These are phyloP conservation scores for Lithophane ornitopus DNA, from an alignment of 2,888 invertebrate genomes.

Conservation along the genomic window DNA sequence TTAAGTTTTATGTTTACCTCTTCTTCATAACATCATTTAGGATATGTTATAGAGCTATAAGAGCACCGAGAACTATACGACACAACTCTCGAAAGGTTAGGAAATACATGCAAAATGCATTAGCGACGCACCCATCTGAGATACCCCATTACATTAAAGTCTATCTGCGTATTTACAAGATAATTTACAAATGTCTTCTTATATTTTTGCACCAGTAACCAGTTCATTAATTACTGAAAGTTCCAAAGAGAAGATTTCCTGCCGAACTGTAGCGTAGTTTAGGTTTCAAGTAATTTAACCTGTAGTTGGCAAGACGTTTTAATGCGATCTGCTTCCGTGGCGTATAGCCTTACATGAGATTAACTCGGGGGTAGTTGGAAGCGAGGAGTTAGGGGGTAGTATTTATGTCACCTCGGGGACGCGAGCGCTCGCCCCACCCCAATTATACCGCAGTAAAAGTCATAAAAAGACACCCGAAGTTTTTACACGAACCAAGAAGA, in stretches of 20 bases:
- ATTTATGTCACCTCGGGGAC: constrained; percentile 91
- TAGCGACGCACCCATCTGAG: constrained; percentile 81
- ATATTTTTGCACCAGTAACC: constrained; percentile 12
- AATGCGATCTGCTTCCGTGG: constrained; percentile 82
- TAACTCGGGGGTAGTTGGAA: constrained; percentile 85
- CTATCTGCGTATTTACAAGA: constrained; percentile 43
- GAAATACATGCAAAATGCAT: constrained; percentile 83
- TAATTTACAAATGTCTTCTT: constrained; percentile 37
- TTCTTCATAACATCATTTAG: constrained; percentile 50
- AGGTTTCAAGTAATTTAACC: constrained; percentile 74
- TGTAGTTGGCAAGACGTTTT: constrained; percentile 79
- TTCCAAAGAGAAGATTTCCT: constrained; percentile 10
- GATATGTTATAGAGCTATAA: constrained; percentile 57
- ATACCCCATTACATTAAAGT: constrained; percentile 65
- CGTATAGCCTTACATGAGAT: constrained; percentile 89
- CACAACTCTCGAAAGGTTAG: constrained; percentile 64
- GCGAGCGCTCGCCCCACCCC: constrained; percentile 89
- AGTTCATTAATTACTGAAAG: constrained; percentile 20
- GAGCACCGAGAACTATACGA: constrained; percentile 67
- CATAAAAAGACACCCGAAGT: constrained; percentile 91
- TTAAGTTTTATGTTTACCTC: constrained; percentile 50
- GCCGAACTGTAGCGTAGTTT: constrained; percentile 28
- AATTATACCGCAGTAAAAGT: constrained; percentile 91
- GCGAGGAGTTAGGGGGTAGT: constrained; percentile 84
- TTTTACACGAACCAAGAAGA: constrained; percentile 90